Base-by-base conservation (phyloP, 2,113 vertebrate genomes). In the Rhabdornis inornatus region DNA sequence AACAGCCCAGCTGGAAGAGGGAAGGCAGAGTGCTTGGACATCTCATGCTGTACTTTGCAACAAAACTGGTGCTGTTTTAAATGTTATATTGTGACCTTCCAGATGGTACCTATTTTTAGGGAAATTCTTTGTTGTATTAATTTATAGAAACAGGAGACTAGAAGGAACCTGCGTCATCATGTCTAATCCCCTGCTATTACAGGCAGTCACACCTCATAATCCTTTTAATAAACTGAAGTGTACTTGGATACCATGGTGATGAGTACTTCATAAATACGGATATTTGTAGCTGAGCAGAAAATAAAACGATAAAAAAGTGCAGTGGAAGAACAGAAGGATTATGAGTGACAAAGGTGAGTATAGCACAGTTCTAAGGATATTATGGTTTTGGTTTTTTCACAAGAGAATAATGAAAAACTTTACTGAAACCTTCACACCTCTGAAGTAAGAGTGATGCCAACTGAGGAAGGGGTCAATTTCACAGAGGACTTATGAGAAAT, bases 181-280 rank as follows among this genome's bases (percentile, higher is more conserved):
- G 79, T 70, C 39, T 75, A 90, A 76, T 74, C 30, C 59, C 59
- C 71, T 83, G 50, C 70, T 83, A 76, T 83, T 88, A 71, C 85
- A 65, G 68, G 60, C 23, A 88, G 65, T 40, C 85, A 90, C 9
- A 1, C 83, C 88, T 83, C 23, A 55, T 77, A 85, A 94, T 69
- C 68, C 63, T 86, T 94, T 88, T 92, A 92, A 95, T 93, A 94
- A 93, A 94, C 42, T 59, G 61, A 92, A 83, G 82, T 83, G n/a
- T 77, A 42, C 70, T 94, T 87, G 70, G 75, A 87, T 90, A 69
- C 70, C 84, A 91, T 91, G 78, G 87, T 79, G 89, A 95, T 91
- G 77, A 87, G 50, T 37, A 87, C 74, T 85, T 92, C 70, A 92
- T 91, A 82, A 94, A 89, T 87, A 95, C 68, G 40, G 64, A 65